A percentile compares a stretch with the other conserved stretches of the same genome.
Conservation (phyloP, 2,797 vertebrate genomes). For the Cirrhinus mrigala region DNA sequence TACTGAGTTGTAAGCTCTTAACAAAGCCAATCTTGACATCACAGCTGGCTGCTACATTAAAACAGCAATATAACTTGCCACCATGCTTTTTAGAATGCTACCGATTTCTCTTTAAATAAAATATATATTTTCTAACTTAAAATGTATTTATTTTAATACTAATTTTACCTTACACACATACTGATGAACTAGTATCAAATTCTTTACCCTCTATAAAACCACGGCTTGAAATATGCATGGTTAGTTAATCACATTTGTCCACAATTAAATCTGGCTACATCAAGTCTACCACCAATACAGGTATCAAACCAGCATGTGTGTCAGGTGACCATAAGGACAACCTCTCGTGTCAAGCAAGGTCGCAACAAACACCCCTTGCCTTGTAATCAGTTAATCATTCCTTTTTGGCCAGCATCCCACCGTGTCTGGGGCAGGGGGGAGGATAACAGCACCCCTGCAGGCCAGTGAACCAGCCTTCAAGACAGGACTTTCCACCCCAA, state of each 20-base stretch:
- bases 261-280: slow-evolving; percentile 1
- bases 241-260: not conserved
- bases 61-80: not conserved
- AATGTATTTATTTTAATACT: not conserved
- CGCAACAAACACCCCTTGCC: slow-evolving; percentile 83
- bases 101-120: not conserved
- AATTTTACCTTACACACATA: not conserved
- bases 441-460: slow-evolving; percentile 84
- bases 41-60: slow-evolving; percentile 15
- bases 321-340: slow-evolving; percentile 83
- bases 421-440: slow-evolving; percentile 80
- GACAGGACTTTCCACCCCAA: slow-evolving; percentile 92
- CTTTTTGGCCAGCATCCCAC: slow-evolving; percentile 63
- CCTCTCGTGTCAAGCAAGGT: slow-evolving; percentile 76
- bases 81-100: not conserved
- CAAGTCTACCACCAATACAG: not conserved
- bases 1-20: slow-evolving; percentile 86
- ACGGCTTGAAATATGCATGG: not conserved
- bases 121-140: not conserved
- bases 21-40: slow-evolving; percentile 77
- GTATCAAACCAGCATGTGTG: slow-evolving; percentile 83
- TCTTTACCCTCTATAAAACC: not conserved
- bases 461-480: slow-evolving; percentile 86
- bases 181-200: not conserved
- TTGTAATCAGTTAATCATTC: slow-evolving; percentile 91